phyloP scores from a whole-genome alignment of 2,888 invertebrate species.

The Margaritifera margaritifera region DNA sequence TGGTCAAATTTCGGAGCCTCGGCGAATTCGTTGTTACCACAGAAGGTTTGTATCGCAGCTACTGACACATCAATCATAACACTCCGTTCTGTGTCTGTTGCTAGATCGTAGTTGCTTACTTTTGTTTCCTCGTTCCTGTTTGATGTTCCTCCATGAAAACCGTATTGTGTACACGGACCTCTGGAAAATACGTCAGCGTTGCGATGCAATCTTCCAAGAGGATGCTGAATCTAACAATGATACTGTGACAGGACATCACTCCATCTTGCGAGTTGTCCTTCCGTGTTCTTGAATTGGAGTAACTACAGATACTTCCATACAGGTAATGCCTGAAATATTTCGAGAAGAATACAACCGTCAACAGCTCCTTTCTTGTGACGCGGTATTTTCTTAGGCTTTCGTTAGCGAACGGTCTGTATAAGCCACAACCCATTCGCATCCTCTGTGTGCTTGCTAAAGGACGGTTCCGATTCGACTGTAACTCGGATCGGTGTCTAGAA shows the following conservation, averaged over 20 bases:
- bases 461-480: conserved; percentile 28
- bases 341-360: conserved; percentile 22
- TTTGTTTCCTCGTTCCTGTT: too few species aligned
- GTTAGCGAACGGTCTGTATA: conserved; percentile 18
- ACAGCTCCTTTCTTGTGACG: conserved; percentile 22
- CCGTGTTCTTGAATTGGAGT: conserved; percentile 17
- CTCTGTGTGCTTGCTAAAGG: conserved; percentile 17
- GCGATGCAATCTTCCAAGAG: conserved; percentile 18
- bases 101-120: too few species aligned
- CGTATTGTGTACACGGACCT: conserved; percentile 8
- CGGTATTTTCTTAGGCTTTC: conserved; percentile 21
- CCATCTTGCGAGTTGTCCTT: conserved; percentile 28
- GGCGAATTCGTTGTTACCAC: background rate
- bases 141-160: too few species aligned
- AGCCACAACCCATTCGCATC: conserved; percentile 29
- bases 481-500: conserved; percentile 37
- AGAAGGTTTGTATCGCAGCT: background rate
- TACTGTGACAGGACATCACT: conserved; percentile 12
- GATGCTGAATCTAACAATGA: conserved; percentile 13
- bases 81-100: background rate
- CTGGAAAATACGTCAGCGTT: conserved; percentile 21
- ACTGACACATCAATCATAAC: background rate
- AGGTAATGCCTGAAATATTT: conserved; percentile 33
- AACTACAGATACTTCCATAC: conserved; percentile 24
- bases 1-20: background rate